Conservation (phyloP, 2,888 invertebrate genomes). For the Xanthostigma xanthostigma region DNA sequence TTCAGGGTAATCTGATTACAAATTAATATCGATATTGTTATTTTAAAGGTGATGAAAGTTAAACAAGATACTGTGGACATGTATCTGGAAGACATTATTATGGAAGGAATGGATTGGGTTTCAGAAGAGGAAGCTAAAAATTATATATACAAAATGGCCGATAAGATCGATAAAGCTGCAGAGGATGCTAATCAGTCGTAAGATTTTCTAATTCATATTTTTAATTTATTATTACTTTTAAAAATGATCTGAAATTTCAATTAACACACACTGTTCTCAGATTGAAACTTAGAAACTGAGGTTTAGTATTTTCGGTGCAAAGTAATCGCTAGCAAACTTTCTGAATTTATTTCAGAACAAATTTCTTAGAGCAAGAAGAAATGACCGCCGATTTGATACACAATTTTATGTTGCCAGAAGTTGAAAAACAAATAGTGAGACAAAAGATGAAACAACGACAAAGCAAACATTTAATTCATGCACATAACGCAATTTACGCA, state of each 20-base stretch:
- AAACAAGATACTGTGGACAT: slow-evolving; percentile 43
- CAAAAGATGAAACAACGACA: slow-evolving; percentile 26
- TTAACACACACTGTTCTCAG: too few species aligned
- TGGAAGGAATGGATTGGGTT: slow-evolving; percentile 39
- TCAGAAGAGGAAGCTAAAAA: slow-evolving; percentile 37
- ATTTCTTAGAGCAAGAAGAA: slow-evolving; percentile 32
- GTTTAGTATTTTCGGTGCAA: too few species aligned
- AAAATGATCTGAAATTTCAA: background rate
- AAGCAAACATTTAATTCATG: slow-evolving; percentile 24
- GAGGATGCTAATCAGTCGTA: slow-evolving; percentile 24
- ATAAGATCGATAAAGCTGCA: slow-evolving; percentile 38
- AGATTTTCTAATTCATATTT: background rate
- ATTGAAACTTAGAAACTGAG: too few species aligned
- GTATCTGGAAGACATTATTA: slow-evolving; percentile 46
- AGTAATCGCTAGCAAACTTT: background rate
- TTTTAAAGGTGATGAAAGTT: slow-evolving; percentile 34
- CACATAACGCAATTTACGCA: slow-evolving; percentile 27
- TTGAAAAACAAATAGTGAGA: slow-evolving; percentile 29
- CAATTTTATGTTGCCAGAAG: slow-evolving; percentile 40
- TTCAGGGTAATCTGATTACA: too few species aligned
- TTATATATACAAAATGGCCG: slow-evolving; percentile 37
- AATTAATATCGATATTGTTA: background rate
- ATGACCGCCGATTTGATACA: slow-evolving; percentile 40
- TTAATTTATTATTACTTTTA: background rate
- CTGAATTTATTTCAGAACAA: slow-evolving; percentile 5